These are phyloP conservation scores for Petrocephalus microphthalmus DNA, from an alignment of 2,113 vertebrate species.

Conservation along the genomic window DNA sequence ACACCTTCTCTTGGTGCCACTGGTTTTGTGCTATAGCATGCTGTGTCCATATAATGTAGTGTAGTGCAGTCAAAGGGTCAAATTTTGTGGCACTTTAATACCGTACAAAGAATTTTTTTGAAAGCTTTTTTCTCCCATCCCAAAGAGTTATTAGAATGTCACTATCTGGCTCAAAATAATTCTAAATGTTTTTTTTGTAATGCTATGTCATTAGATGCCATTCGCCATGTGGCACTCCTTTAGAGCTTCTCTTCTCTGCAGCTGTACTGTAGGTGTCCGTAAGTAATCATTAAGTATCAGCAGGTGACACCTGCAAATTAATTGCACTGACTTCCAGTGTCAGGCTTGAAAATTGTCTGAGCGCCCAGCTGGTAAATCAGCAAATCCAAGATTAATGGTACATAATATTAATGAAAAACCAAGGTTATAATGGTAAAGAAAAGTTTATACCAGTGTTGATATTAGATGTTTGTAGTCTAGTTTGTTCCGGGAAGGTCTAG, in stretches of 20 bases:
- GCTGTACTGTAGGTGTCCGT: not conserved
- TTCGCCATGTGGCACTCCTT: not conserved
- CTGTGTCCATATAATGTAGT: not conserved
- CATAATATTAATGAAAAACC: not conserved
- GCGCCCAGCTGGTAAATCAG: not conserved
- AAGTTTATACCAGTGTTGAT: not conserved
- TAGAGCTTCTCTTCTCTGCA: not conserved
- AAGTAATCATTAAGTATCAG: not conserved
- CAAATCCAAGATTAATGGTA: not conserved
- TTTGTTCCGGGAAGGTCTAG: not conserved
- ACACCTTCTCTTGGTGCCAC: not conserved
- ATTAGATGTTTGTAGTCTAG: not conserved
- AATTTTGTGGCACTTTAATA: not conserved
- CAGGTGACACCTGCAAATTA: not conserved
- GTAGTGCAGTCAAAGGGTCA: not conserved
- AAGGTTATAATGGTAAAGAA: not conserved
- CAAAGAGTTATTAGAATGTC: not conserved
- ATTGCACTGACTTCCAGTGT: not conserved
- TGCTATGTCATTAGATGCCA: not conserved
- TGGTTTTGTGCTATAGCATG: not conserved
- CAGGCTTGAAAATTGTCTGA: not conserved
- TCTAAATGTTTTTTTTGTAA: not conserved
- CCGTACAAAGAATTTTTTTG: not conserved
- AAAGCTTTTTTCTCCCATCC: not conserved
- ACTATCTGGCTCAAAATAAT: not conserved